Conservation (phyloP, 2,113 vertebrate species). For the Cebus imitator region DNA sequence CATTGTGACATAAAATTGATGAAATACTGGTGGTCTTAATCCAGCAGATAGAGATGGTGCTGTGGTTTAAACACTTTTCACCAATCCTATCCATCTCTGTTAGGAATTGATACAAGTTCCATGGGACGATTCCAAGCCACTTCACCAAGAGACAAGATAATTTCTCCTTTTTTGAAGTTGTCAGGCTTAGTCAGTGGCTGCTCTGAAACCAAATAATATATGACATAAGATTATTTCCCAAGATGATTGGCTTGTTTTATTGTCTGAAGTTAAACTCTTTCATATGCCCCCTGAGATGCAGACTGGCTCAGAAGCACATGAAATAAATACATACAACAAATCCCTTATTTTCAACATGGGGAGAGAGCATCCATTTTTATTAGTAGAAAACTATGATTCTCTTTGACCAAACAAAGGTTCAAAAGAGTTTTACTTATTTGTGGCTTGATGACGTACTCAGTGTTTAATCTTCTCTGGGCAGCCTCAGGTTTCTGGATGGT, state of each 20-base stretch:
- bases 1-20: neutral
- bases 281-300: neutral
- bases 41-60: neutral
- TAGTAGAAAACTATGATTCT: neutral
- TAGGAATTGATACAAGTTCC: neutral
- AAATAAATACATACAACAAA: constrained; percentile 16
- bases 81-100: neutral
- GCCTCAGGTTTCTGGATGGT: neutral
- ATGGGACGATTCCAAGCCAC: neutral
- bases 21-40: neutral
- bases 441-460: neutral
- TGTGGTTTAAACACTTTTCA: neutral
- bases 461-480: neutral
- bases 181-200: neutral
- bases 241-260: constrained; percentile 29
- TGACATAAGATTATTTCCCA: constrained; percentile 16
- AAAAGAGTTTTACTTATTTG: neutral
- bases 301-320: constrained; percentile 7
- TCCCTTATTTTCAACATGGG: constrained; percentile 9
- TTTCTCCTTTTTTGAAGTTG: neutral
- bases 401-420: neutral
- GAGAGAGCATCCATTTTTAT: constrained; percentile 33
- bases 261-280: constrained; percentile 42
- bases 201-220: neutral
- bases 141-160: constrained; percentile 15